Conservation (phyloP, 2,113 vertebrate genomes). For the Orientallactaga bullata region DNA sequence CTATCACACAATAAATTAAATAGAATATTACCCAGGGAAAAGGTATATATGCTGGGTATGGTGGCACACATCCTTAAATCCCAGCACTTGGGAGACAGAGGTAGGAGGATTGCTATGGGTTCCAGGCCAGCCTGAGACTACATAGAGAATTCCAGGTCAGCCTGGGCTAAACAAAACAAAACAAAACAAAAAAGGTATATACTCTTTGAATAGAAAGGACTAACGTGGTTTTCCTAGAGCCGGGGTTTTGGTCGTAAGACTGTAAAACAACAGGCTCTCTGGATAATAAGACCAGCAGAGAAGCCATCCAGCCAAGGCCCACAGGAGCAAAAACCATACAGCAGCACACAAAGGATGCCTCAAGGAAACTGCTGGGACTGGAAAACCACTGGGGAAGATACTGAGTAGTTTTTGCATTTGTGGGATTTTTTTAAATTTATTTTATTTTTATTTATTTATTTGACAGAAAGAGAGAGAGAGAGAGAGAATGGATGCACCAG, state of each 20-base stretch:
- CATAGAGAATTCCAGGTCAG: no score
- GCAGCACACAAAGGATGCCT: not conserved
- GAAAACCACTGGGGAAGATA: not conserved
- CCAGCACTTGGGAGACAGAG: no score
- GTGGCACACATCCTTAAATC: no score
- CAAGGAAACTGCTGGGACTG: not conserved
- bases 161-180: no score
- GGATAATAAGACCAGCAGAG: not conserved
- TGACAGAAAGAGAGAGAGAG: no score
- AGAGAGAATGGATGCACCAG: no score
- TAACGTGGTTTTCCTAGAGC: not conserved
- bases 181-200: not conserved
- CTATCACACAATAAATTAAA: constrained; percentile 18
- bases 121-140: no score
- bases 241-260: not conserved
- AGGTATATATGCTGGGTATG: not conserved
- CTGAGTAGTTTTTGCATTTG: not conserved
- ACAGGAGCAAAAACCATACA: not conserved
- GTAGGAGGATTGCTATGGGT: no score
- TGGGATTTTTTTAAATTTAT: no score
- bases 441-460: no score
- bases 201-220: not conserved
- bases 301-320: not conserved
- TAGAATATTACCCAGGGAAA: constrained; percentile 20
- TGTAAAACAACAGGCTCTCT: constrained; percentile 16